Evolutionary conservation across 2,113 vertebrate species (phyloP), one percentile per base, ranked within the genome.

Genomic region (Boulengeromyrus knoepffleri): DNA sequence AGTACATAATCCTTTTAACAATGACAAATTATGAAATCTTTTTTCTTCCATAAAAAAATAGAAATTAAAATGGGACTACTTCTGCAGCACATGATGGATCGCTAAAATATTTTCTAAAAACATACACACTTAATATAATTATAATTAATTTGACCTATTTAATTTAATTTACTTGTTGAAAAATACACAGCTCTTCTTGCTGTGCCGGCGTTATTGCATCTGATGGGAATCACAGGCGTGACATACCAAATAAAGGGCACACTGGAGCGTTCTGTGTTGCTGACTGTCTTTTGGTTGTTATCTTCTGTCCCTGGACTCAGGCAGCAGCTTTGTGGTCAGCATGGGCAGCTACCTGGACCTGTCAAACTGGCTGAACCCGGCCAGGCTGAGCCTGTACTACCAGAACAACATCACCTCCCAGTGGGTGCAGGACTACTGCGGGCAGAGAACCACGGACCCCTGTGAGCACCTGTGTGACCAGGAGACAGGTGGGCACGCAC

Each of bases 271-370:
- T 17, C n/a, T 19, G 74, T 80, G 74, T 0, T 19, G 4, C 15
- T 42, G 17, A 80, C 15, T 70, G 4, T 45, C 56, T 46, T 21
- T 70, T 9, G 7, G 8, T 70, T 62, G 7, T 42, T 10, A 1
- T 45, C 39, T 56, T 36, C 49, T 52, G 19, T 39, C 13, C n/a
- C 47, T 89, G 90, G 89, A 45, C 89, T 3, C 92, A 99, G 98
- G 99, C 70, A 99, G 99, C 95, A 99, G 98, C 94, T 99, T 99
- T 13, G 99, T 99, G 89, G 97, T 99, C 92, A 98, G 97, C 0
- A 97, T 97, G 94, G 99, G 98, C 70, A 99, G 98, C 94, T 99
- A 97, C 95, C 92, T 99, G 95, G 99, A 99, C 90, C 97, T 99
- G 87, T 99, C 98, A 0, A 98, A 99, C 93, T 99, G 99, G 99